Evolutionary conservation across 2,113 vertebrate genomes (phyloP), one percentile per base, ranked within the genome.

Genomic region (western clawed frog (Xenopus tropicalis)): DNA sequence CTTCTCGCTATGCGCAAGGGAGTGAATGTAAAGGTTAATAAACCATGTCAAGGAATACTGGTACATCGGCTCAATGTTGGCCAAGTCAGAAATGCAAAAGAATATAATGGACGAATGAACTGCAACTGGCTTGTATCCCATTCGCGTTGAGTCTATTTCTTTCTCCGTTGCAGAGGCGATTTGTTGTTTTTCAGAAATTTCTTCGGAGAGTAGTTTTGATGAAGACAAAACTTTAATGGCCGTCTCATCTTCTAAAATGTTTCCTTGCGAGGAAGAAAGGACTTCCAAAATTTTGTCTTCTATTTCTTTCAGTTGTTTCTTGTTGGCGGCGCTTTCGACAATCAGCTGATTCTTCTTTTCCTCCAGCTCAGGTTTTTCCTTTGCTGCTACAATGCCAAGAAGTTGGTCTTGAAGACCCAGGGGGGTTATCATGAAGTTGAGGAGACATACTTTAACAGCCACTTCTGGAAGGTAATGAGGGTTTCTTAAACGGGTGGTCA

Each of bases 391-490:
- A 11, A 96, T 91, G 42, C 95, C 95, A 37, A 98, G 88, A 65
- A 98, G 94, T 37, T 98, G 96, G 77, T 98, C 95, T 79, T 98
- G 91, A 64, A 98, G 90, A 21, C 95, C 96, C 29, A 96, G 81
- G 12, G 96, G 95, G 0, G 96, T 98, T 82, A 98, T 98, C 93
- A 95, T 95, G 51, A 98, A 97, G 84, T 98, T 98, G 62, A 98
- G 87, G 11, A 98, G 88, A 79, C 96, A 98, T 77, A 98, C 95
- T 82, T 97, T 98, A 46, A 96, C 91, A 0, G 95, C 93, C 5
- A 97, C 87, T 79, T 98, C 95, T 8, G 96, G 95, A 19, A 97
- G 89, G 79, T 96, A 98, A 82, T 97, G 96, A 20, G 94, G 95
- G 79, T 94, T 98, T 79, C 95, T 92, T 81, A 97, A 84, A n/a